These are phyloP conservation scores for Papilio polytes DNA, from an alignment of 1,140 invertebrate genomes.

Conservation along the genomic window DNA sequence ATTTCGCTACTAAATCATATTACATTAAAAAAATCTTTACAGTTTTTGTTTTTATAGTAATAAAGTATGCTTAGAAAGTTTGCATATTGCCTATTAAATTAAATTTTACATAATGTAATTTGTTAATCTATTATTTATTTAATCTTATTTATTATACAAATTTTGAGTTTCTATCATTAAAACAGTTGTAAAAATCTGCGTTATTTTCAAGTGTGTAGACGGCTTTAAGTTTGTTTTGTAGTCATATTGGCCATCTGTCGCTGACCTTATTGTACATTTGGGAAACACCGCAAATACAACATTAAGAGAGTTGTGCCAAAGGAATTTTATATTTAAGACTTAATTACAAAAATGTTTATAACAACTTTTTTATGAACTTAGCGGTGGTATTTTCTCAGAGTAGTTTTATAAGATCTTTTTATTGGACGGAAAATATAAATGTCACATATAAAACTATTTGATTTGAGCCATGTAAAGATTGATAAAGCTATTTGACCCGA, in stretches of 20 bases:
- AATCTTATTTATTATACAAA: background rate
- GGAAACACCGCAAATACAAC: background rate
- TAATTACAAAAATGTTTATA: background rate
- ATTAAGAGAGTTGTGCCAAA: background rate
- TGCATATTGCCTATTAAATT: too few species aligned
- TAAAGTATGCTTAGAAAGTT: too few species aligned
- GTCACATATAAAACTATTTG: too few species aligned
- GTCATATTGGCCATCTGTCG: slow-evolving; percentile 5
- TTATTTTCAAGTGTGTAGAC: background rate
- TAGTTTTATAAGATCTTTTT: background rate
- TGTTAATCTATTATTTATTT: background rate
- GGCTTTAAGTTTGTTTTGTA: background rate
- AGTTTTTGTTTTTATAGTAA: too few species aligned
- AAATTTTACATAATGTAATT: background rate
- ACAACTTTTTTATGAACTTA: background rate
- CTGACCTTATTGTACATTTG: background rate
- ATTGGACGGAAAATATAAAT: background rate
- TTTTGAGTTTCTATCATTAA: background rate
- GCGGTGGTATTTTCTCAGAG: background rate
- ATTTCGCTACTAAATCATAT: too few species aligned
- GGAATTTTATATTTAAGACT: background rate
- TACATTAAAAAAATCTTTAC: too few species aligned
- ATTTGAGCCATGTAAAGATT: too few species aligned
- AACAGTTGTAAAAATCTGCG: too few species aligned
- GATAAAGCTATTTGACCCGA: too few species aligned